These are phyloP conservation scores for Ligdia adustata DNA, from an alignment of 2,888 invertebrate species.

Conservation along the genomic window DNA sequence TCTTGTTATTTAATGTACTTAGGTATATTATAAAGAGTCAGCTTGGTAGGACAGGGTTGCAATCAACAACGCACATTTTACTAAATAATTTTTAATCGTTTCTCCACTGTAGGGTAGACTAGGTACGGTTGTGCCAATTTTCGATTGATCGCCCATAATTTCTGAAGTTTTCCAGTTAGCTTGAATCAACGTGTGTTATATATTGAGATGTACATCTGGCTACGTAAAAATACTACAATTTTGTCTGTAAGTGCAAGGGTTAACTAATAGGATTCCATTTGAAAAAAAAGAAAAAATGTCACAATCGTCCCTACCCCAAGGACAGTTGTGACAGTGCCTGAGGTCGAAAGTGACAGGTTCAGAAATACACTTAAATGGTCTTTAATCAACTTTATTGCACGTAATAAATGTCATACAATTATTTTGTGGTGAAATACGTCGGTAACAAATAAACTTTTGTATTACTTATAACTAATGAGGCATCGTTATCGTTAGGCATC, in stretches of 20 bases:
- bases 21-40: too few relatives aligned
- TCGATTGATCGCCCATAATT: conserved; percentile 1
- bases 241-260: neutral
- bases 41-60: too few relatives aligned
- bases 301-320: conserved; percentile 14
- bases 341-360: conserved; percentile 1
- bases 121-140: conserved; percentile 1
- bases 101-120: conserved; percentile 5
- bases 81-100: too few relatives aligned
- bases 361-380: conserved; percentile 2
- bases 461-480: neutral
- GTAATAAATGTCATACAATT: neutral
- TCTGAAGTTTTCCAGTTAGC: neutral
- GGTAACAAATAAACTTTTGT: conserved; percentile 4
- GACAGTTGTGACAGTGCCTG: conserved; percentile 9
- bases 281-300: neutral
- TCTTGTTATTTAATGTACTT: too few relatives aligned
- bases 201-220: too few relatives aligned
- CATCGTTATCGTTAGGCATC: neutral
- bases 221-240: too few relatives aligned
- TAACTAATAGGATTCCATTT: neutral
- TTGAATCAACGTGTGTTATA: too few relatives aligned
- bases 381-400: neutral
- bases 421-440: neutral
- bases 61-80: too few relatives aligned